Conservation (phyloP, 1,140 invertebrate genomes). For the Zelostemma sp. region DNA sequence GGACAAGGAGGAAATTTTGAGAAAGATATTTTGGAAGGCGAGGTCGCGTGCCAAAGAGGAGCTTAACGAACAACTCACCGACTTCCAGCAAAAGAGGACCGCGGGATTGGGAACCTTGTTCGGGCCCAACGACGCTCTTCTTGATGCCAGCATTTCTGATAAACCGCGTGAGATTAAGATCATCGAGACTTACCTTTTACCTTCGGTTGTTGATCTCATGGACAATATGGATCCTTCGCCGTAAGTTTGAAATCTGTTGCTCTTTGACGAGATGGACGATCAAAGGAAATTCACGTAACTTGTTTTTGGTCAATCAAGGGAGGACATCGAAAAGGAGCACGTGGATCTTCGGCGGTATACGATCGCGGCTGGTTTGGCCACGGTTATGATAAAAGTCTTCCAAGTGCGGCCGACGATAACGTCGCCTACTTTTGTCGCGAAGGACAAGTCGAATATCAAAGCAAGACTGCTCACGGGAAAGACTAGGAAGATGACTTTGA, state of each 20-base stretch:
- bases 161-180: constrained; percentile 84
- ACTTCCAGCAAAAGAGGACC: constrained; percentile 91
- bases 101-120: constrained; percentile 92
- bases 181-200: constrained; percentile 80
- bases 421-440: constrained; percentile 84
- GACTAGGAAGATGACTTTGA: constrained; percentile 82
- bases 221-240: constrained; percentile 77
- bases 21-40: constrained; percentile 89
- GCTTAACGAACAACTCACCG: constrained; percentile 86
- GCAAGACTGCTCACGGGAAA: constrained; percentile 79
- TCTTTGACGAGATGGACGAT: too few species aligned
- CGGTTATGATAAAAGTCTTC: constrained; percentile 82
- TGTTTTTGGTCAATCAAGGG: constrained; percentile 66
- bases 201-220: constrained; percentile 49
- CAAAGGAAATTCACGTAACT: too few species aligned
- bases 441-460: constrained; percentile 83
- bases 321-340: constrained; percentile 80
- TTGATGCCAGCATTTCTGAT: constrained; percentile 86
- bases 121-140: constrained; percentile 85
- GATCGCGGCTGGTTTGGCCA: constrained; percentile 82
- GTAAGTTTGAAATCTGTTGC: constrained; percentile 73
- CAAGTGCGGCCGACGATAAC: constrained; percentile 74
- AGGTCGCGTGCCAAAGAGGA: constrained; percentile 87
- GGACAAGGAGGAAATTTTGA: constrained; percentile 90
- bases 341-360: constrained; percentile 79